A percentile compares a stretch with the other conserved stretches of the same genome.
phyloP scores from a whole-genome alignment of 2,888 invertebrate genomes.

The Andrena dorsata region DNA sequence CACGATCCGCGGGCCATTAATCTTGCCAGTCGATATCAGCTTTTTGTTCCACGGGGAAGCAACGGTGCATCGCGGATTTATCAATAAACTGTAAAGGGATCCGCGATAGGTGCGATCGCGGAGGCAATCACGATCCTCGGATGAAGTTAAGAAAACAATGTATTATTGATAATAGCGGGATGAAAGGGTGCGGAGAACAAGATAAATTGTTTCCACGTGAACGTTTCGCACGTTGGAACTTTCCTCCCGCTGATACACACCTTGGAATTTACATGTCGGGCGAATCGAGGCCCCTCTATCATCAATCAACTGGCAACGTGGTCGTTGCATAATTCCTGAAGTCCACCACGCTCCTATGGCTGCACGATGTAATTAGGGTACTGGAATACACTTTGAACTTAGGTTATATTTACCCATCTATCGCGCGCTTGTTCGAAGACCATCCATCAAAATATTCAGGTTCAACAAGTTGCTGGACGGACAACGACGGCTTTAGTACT shows the following conservation, averaged over 20 bases:
- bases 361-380: conserved; percentile 23
- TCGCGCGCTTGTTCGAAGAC: conserved; percentile 10
- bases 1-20: conserved; percentile 33
- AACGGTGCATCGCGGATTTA: conserved; percentile 44
- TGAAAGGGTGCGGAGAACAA: conserved; percentile 30
- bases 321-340: conserved; percentile 29
- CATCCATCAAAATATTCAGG: conserved; percentile 43
- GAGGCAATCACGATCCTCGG: conserved; percentile 38
- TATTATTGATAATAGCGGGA: conserved; percentile 53
- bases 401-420: conserved; percentile 27
- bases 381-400: conserved; percentile 27
- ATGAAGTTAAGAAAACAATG: conserved; percentile 49
- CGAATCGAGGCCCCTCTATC: conserved; percentile 27
- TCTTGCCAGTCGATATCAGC: conserved; percentile 28
- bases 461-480: conserved; percentile 36
- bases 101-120: conserved; percentile 43
- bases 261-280: conserved; percentile 2
- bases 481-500: conserved; percentile 3
- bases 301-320: conserved; percentile 35
- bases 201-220: conserved; percentile 53
- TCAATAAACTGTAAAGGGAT: conserved; percentile 49
- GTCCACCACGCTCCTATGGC: neutral
- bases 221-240: conserved; percentile 16
- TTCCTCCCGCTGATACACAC: neutral
- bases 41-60: conserved; percentile 8